A percentile compares a stretch with the other conserved stretches of the same genome.
phyloP scores from a whole-genome alignment of 2,113 vertebrate species.

The human (Homo sapiens) region GRCh38 chr12:43057001-43057500 shows the following conservation, averaged over 20 bases:
- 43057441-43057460: not conserved
- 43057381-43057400: not conserved
- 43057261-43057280: not conserved
- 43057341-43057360: not conserved
- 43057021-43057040: not conserved
- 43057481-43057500: not conserved
- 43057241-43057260: not conserved
- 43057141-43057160: not conserved
- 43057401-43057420: not conserved
- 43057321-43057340: not conserved
- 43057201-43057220: not conserved
- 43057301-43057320: not conserved
- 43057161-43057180: not conserved
- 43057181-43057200: not conserved
- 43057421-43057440: not conserved
- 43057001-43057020: not conserved
- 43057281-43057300: not conserved
- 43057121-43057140: not conserved
- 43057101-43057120: not conserved
- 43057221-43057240: not conserved
- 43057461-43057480: not conserved
- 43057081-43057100: not conserved
- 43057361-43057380: not conserved
- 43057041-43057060: slow-evolving; percentile 3
- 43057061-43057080: not conserved